A percentile compares a stretch with the other conserved stretches of the same genome.
Conservation (phyloP, 37 sponge, comb jelly and placozoan genomes). For the Axinella damicornis region DNA sequence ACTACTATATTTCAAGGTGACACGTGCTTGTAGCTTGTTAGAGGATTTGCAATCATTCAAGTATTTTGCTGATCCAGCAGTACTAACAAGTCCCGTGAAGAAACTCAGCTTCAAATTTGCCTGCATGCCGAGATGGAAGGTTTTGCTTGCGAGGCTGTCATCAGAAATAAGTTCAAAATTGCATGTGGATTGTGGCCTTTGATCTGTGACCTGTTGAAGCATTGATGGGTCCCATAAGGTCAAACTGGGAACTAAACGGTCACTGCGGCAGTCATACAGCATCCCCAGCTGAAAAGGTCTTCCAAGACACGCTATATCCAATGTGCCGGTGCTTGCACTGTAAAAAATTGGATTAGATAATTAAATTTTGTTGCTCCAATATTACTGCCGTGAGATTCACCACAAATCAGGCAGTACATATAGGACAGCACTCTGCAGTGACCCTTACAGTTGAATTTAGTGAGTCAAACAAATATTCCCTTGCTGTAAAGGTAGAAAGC, state of each 20-base stretch:
- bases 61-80: slow-evolving; percentile 34
- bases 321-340: too few relatives aligned
- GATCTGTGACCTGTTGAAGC: not conserved
- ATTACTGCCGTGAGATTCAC: too few relatives aligned
- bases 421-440: too few relatives aligned
- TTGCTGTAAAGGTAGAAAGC: too few relatives aligned
- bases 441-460: too few relatives aligned
- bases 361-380: too few relatives aligned
- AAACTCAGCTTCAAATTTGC: slow-evolving; percentile 44
- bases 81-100: slow-evolving; percentile 36
- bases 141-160: slow-evolving; percentile 33
- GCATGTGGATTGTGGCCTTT: not conserved
- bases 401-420: too few relatives aligned
- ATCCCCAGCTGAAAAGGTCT: slow-evolving; percentile 49
- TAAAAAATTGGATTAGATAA: too few relatives aligned
- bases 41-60: slow-evolving; percentile 46
- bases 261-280: slow-evolving; percentile 60
- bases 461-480: too few relatives aligned
- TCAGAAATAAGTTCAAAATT: slow-evolving; percentile 33
- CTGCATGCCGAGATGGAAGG: slow-evolving; percentile 19
- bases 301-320: slow-evolving; percentile 45
- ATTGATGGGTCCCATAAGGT: slow-evolving; percentile 56
- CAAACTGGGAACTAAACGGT: slow-evolving; percentile 37
- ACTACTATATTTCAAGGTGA: slow-evolving; percentile 36
- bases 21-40: slow-evolving; percentile 44